A percentile compares a stretch with the other conserved stretches of the same genome.
Conservation (phyloP, 2,888 invertebrate species). For the Ennomos quercinarius region DNA sequence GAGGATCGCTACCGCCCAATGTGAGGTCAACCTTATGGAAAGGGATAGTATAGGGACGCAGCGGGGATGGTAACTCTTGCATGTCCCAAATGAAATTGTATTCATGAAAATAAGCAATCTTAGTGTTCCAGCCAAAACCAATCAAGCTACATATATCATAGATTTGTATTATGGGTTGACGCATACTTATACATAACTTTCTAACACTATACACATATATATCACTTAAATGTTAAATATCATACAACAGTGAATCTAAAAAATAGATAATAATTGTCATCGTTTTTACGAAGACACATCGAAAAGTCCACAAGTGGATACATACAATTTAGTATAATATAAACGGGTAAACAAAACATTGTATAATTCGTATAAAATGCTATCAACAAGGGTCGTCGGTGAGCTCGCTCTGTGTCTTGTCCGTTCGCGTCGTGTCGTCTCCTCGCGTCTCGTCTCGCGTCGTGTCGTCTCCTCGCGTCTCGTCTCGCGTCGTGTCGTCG, state of each 20-base stretch:
- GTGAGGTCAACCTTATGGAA: too few species aligned
- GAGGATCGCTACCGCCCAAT: too few species aligned
- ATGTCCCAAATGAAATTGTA: too few species aligned
- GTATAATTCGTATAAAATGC: constrained; percentile 68
- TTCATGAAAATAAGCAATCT: not conserved
- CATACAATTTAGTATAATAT: constrained; percentile 45
- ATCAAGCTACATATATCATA: constrained; percentile 4
- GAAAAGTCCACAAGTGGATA: constrained; percentile 59
- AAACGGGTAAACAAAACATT: constrained; percentile 57
- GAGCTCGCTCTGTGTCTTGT: constrained; percentile 6
- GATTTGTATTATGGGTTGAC: constrained; percentile 21
- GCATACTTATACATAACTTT: constrained; percentile 17
- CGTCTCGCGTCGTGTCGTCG: not conserved
- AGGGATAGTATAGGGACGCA: too few species aligned
- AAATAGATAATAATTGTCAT: constrained; percentile 65
- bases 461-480: not conserved
- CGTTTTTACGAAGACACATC: constrained; percentile 62
- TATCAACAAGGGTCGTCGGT: constrained; percentile 51
- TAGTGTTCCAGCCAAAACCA: constrained; percentile 3
- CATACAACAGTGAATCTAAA: constrained; percentile 65
- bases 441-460: constrained; percentile 1
- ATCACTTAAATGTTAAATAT: constrained; percentile 40
- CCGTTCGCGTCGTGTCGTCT: not conserved
- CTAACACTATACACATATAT: constrained; percentile 38
- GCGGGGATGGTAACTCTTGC: too few species aligned